Evolutionary conservation across 2,888 invertebrate genomes (phyloP).

Genomic region (Brachypalpus laphriformis): DNA sequence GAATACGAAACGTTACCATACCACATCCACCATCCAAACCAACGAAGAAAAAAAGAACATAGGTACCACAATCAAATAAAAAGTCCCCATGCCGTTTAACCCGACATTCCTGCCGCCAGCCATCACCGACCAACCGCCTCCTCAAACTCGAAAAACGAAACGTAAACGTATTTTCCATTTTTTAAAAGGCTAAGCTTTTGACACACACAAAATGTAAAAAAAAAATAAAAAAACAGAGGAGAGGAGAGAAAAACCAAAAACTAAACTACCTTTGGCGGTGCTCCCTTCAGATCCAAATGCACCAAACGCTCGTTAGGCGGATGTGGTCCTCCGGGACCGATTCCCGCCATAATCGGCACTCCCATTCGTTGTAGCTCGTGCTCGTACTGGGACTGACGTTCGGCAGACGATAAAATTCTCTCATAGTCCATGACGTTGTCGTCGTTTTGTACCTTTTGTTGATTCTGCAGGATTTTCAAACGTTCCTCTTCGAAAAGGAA

Average conservation of each 20-base stretch:
- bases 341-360: conserved; percentile 81
- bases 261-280: conserved; percentile 85
- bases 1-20: neutral
- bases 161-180: conserved; percentile 35
- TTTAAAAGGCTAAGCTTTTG: conserved; percentile 30
- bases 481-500: conserved; percentile 82
- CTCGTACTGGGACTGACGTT: conserved; percentile 81
- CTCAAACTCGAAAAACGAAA: conserved; percentile 10
- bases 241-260: neutral
- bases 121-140: neutral
- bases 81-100: conserved; percentile 43
- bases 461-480: conserved; percentile 81
- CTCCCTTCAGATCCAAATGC: conserved; percentile 91
- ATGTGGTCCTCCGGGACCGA: conserved; percentile 81
- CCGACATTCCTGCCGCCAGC: neutral
- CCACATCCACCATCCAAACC: neutral
- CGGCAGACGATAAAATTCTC: conserved; percentile 80
- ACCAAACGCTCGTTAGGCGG: conserved; percentile 85
- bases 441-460: conserved; percentile 82
- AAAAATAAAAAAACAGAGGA: neutral
- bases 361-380: conserved; percentile 82
- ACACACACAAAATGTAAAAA: neutral
- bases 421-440: conserved; percentile 80
- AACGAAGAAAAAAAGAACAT: conserved; percentile 9
- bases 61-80: conserved; percentile 37